A percentile compares a stretch with the other conserved stretches of the same genome.
These are phyloP conservation scores for Heliornis fulica DNA, from an alignment of 2,113 vertebrate species.

Conservation along the genomic window DNA sequence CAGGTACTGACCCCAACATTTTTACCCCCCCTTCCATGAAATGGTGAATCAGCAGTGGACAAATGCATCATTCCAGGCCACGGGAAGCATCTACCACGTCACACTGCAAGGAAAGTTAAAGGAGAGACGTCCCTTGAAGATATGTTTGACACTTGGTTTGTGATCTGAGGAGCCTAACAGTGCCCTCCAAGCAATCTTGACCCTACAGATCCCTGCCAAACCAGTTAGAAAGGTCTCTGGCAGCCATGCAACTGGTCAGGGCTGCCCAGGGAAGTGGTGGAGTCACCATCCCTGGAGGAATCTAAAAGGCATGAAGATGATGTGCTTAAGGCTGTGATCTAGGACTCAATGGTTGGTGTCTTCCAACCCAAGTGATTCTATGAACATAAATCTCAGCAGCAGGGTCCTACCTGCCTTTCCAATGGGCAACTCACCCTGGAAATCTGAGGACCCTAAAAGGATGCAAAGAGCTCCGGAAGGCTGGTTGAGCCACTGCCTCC, in stretches of 20 bases:
- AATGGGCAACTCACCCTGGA: background rate
- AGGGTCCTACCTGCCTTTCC: background rate
- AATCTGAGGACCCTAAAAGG: no score
- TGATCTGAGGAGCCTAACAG: background rate
- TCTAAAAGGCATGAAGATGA: no score
- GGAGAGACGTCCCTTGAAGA: background rate
- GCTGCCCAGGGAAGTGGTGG: no score
- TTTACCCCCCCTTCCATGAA: background rate
- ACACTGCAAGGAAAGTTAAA: no score
- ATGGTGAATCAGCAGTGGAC: background rate
- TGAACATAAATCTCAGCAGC: background rate
- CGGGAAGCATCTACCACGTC: no score
- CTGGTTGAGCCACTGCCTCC: background rate
- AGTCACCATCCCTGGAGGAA: no score
- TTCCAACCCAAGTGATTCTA: no score
- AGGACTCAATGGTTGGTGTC: no score
- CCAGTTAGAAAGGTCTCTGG: background rate
- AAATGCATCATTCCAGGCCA: fast-evolving
- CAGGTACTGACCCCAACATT: background rate
- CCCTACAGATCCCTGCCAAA: background rate
- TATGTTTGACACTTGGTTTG: background rate
- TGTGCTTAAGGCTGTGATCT: no score
- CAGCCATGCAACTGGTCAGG: background rate
- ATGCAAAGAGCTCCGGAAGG: no score
- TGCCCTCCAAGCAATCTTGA: background rate